Percentiles rank a stretch among this genome's conserved stretches.
These are phyloP conservation scores for Labroides dimidiatus DNA, from an alignment of 2,797 vertebrate genomes.

Conservation along the genomic window DNA sequence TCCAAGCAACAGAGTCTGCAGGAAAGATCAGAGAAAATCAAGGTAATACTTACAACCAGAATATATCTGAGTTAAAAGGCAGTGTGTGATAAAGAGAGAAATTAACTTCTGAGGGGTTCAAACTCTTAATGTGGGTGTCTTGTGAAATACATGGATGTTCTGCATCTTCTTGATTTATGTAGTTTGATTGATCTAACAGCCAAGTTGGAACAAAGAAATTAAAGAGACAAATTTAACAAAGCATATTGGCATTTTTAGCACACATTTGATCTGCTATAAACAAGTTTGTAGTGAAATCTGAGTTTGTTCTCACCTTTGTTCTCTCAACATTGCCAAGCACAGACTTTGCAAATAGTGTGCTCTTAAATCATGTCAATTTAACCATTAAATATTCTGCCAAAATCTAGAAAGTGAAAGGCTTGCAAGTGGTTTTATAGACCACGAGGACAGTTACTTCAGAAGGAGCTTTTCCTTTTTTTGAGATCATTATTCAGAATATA, in stretches of 20 bases:
- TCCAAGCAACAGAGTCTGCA: slow-evolving; percentile 73
- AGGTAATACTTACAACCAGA: slow-evolving; percentile 71
- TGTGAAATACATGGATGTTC: slow-evolving; percentile 14
- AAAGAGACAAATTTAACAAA: neutral
- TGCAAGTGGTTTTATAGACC: too few species aligned
- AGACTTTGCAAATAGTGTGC: neutral
- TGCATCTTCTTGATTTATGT: neutral
- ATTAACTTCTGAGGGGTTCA: slow-evolving; percentile 2
- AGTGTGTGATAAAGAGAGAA: neutral
- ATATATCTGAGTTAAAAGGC: slow-evolving; percentile 28
- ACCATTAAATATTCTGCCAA: too few species aligned
- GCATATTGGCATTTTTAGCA: neutral
- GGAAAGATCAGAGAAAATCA: slow-evolving; percentile 80
- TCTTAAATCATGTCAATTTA: too few species aligned
- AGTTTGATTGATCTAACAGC: slow-evolving; percentile 3
- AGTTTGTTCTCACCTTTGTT: too few species aligned
- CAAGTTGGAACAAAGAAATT: neutral
- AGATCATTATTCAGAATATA: neutral
- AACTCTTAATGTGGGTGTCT: slow-evolving; percentile 21
- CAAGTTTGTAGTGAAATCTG: too few species aligned
- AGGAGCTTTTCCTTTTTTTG: too few species aligned
- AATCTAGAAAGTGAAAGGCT: too few species aligned
- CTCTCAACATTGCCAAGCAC: neutral
- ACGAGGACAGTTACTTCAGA: too few species aligned
- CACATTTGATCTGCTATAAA: neutral